Evolutionary conservation across 2,113 vertebrate genomes (phyloP).

Genomic region (Alethe castanea): DNA sequence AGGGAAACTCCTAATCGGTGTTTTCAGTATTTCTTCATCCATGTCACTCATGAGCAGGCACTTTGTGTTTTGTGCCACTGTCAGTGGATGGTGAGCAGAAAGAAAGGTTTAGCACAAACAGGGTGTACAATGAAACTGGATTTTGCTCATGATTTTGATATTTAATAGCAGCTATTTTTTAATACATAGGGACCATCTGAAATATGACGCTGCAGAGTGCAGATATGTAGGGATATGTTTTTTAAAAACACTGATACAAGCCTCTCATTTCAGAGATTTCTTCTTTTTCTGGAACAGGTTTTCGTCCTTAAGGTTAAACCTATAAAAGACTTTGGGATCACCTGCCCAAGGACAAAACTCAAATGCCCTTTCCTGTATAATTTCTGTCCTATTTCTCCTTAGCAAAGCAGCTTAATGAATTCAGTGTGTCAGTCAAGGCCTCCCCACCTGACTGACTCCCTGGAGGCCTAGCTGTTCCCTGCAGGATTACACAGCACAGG

Average conservation of each 20-base stretch:
- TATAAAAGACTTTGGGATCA: not conserved
- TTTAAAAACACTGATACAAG: not conserved
- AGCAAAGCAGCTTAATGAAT: not conserved
- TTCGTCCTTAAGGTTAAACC: not conserved
- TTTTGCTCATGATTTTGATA: not conserved
- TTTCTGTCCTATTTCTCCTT: not conserved
- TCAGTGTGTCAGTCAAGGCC: not conserved
- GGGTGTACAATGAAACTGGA: accelerated
- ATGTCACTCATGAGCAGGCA: not conserved
- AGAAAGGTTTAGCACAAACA: not conserved
- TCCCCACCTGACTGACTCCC: not conserved
- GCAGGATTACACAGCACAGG: not conserved
- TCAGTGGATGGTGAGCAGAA: not conserved
- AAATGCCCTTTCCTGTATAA: not conserved
- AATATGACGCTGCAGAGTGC: accelerated
- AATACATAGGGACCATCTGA: not conserved
- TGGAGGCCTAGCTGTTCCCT: not conserved
- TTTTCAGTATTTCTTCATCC: not conserved
- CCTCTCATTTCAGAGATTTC: not conserved
- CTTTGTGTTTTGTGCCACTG: not conserved
- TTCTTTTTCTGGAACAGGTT: not conserved
- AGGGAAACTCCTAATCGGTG: accelerated
- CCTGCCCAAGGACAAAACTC: not conserved
- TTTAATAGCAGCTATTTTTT: not conserved
- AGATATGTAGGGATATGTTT: not conserved